These are phyloP conservation scores for Silurus meridionalis DNA, from an alignment of 2,113 vertebrate genomes.

Conservation along the genomic window DNA sequence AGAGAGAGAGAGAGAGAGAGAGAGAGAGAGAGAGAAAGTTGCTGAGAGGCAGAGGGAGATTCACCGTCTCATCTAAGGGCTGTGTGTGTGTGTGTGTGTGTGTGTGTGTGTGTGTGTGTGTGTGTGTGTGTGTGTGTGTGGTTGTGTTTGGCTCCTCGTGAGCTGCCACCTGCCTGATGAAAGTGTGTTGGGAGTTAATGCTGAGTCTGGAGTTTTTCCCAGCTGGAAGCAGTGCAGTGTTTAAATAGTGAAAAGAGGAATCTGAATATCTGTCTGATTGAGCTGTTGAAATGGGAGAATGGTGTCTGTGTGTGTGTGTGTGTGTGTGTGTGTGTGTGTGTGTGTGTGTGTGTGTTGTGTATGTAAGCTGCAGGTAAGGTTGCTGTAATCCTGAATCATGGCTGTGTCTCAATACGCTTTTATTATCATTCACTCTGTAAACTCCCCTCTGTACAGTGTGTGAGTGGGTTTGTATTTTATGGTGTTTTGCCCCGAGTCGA, in stretches of 20 bases:
- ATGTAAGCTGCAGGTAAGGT: not conserved
- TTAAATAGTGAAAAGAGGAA: constrained; percentile 55
- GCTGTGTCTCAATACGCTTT: too few species aligned
- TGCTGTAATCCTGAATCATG: not conserved
- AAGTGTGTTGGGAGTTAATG: constrained; percentile 39
- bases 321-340: not conserved
- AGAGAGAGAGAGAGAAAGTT: constrained; percentile 30
- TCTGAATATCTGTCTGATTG: constrained; percentile 61
- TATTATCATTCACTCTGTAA: too few species aligned
- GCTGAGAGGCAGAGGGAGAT: constrained; percentile 10
- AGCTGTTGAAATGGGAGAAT: constrained; percentile 35
- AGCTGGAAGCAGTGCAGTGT: constrained; percentile 49
- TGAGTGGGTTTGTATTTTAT: not conserved
- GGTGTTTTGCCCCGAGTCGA: too few species aligned
- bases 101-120: not conserved
- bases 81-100: not conserved
- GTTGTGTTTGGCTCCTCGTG: constrained; percentile 36
- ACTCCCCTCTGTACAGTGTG: not conserved
- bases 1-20: too few species aligned
- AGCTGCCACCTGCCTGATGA: constrained; percentile 59
- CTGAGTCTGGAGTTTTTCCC: constrained; percentile 49
- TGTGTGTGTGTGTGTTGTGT: not conserved
- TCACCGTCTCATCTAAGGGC: constrained; percentile 20
- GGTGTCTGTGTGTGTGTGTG: constrained; percentile 1
- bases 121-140: not conserved